Evolutionary conservation across 2,113 vertebrate genomes (phyloP).

Genomic region (Sturnus vulgaris): DNA sequence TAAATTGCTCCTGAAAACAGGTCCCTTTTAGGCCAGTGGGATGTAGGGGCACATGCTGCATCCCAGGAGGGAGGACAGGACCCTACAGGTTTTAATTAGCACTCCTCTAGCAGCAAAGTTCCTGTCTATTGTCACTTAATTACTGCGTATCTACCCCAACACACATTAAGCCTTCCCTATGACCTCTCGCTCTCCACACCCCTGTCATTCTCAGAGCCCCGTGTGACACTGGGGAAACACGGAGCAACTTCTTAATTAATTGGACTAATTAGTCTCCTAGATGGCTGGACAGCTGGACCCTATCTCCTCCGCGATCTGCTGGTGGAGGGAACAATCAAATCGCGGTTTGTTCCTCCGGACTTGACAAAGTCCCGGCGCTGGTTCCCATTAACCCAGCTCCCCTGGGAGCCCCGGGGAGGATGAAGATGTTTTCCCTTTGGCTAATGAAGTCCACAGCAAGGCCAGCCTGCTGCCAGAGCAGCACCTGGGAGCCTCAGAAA

Average conservation of each 20-base stretch:
- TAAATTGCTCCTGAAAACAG: neutral
- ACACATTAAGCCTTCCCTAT: slow-evolving; percentile 28
- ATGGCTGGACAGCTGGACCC: slow-evolving; percentile 89
- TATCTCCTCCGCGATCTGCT: slow-evolving; percentile 44
- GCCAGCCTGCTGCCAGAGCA: neutral
- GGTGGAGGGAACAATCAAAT: slow-evolving; percentile 33
- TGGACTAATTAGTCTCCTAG: slow-evolving; percentile 86
- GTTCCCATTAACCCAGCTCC: slow-evolving; percentile 38
- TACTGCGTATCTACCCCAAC: slow-evolving; percentile 48
- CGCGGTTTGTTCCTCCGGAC: neutral
- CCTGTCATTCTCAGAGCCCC: slow-evolving; percentile 14
- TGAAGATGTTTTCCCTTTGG: slow-evolving; percentile 5
- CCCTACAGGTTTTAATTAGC: slow-evolving; percentile 61
- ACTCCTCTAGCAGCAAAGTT: slow-evolving; percentile 35
- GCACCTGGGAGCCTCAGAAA: neutral
- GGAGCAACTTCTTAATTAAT: slow-evolving; percentile 83
- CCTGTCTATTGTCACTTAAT: slow-evolving; percentile 61
- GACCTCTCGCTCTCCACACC: slow-evolving; percentile 48
- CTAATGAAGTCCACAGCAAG: neutral
- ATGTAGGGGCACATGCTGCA: neutral
- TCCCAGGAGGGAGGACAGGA: neutral
- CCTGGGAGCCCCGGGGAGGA: neutral
- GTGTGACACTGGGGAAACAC: slow-evolving; percentile 59
- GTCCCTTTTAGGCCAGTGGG: neutral
- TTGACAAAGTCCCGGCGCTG: slow-evolving; percentile 11